A percentile compares a stretch with the other conserved stretches of the same genome.
Conservation (phyloP, 1,140 invertebrate genomes). For the Pogonus chalceus region DNA sequence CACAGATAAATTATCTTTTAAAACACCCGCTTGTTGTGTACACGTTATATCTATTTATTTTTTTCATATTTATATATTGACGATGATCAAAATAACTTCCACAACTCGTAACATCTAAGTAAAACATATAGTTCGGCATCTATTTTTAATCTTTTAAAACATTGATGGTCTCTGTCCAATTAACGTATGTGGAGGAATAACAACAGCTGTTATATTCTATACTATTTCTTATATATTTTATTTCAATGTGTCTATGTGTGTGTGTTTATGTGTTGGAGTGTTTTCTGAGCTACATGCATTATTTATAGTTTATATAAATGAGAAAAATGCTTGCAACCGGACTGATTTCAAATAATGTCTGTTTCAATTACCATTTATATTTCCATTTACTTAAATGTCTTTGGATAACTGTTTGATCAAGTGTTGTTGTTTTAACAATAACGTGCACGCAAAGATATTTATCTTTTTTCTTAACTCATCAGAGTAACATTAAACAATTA, state of each 20-base stretch:
- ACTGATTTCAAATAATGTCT: background rate
- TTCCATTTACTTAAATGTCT: too few relatives aligned
- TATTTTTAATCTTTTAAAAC: background rate
- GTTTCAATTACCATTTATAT: background rate
- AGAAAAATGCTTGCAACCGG: background rate
- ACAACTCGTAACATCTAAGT: background rate
- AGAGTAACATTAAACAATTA: too few relatives aligned
- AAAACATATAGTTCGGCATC: too few relatives aligned
- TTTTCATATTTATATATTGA: background rate
- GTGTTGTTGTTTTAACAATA: too few relatives aligned
- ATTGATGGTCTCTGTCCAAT: background rate
- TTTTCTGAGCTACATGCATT: background rate
- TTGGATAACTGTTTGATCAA: too few relatives aligned
- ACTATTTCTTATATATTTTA: too few relatives aligned
- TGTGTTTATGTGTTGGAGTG: too few relatives aligned
- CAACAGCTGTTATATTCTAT: background rate
- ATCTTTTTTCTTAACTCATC: too few relatives aligned
- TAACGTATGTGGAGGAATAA: too few relatives aligned
- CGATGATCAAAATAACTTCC: background rate
- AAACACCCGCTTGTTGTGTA: background rate
- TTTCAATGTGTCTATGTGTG: too few relatives aligned
- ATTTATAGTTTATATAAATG: background rate
- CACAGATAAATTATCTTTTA: constrained; percentile 3
- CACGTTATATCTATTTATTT: background rate
- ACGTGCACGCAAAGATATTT: too few relatives aligned